Evolutionary conservation across 2,888 invertebrate genomes (phyloP).

Genomic region (Drosophila macrospina): DNA sequence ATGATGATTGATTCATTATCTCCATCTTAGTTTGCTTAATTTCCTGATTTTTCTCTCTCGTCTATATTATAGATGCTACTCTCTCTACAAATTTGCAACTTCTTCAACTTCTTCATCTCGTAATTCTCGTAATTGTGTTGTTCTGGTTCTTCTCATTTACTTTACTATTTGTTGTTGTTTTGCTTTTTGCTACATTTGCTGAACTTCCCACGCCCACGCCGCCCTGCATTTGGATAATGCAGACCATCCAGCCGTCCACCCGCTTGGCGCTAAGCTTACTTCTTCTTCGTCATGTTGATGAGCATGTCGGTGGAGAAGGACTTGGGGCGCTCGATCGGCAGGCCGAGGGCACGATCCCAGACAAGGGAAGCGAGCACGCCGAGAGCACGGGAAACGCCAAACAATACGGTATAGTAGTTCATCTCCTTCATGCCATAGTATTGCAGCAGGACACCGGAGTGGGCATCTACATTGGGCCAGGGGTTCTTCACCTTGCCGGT

Average conservation of each 20-base stretch:
- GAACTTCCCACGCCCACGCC: constrained; percentile 38
- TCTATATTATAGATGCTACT: constrained; percentile 31
- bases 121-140: constrained; percentile 18
- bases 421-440: constrained; percentile 95
- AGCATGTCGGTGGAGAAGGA: constrained; percentile 90
- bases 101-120: constrained; percentile 7
- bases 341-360: constrained; percentile 93
- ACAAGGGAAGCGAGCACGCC: constrained; percentile 92
- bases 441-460: constrained; percentile 93
- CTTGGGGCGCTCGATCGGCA: constrained; percentile 94
- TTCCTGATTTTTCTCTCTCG: constrained; percentile 7
- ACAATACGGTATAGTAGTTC: constrained; percentile 96
- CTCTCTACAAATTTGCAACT: constrained; percentile 23
- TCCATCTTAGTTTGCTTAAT: constrained; percentile 1
- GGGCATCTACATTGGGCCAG: constrained; percentile 97
- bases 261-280: constrained; percentile 67
- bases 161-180: constrained; percentile 16
- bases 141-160: constrained; percentile 10
- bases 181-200: constrained; percentile 43
- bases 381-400: constrained; percentile 94
- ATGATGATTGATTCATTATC: constrained; percentile 4
- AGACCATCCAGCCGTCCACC: constrained; percentile 27
- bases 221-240: constrained; percentile 19
- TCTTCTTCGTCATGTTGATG: constrained; percentile 83
- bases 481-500: constrained; percentile 96